Evolutionary conservation across 2,113 vertebrate species (phyloP).

Genomic region (Ailuropoda melanoleuca): DNA sequence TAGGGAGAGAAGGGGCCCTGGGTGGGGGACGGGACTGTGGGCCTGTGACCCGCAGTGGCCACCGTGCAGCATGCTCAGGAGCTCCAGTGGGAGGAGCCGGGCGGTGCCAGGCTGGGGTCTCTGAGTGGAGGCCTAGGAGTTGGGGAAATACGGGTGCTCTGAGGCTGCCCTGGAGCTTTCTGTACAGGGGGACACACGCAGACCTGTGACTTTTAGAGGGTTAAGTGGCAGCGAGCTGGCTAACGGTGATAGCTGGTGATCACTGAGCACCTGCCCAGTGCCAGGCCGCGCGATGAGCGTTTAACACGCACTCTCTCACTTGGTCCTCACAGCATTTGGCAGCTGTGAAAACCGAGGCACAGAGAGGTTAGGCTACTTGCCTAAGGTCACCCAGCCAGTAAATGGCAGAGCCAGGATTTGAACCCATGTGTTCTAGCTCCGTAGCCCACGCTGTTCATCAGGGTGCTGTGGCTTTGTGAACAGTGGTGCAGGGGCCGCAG

Average conservation of each 20-base stretch:
- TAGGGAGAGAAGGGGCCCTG: accelerated
- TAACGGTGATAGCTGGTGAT: too few species aligned
- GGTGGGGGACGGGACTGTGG: background rate
- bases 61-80: accelerated
- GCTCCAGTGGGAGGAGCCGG: background rate
- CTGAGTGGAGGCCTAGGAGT: background rate
- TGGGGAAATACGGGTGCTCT: background rate
- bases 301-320: background rate
- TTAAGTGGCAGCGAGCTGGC: background rate
- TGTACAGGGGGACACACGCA: accelerated
- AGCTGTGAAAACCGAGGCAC: background rate
- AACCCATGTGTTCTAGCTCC: background rate
- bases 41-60: background rate
- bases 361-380: background rate
- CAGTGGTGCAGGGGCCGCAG: background rate
- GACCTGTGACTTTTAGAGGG: background rate
- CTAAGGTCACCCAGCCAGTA: background rate
- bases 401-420: background rate
- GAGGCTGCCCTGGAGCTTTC: background rate
- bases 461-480: background rate
- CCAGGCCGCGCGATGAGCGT: background rate
- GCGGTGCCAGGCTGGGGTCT: accelerated
- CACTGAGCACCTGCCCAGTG: background rate
- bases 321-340: background rate
- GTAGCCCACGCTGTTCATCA: background rate